A percentile compares a stretch with the other conserved stretches of the same genome.
Evolutionary conservation across 2,113 vertebrate species (phyloP).

Genomic region (Herpetotheres cachinnans): DNA sequence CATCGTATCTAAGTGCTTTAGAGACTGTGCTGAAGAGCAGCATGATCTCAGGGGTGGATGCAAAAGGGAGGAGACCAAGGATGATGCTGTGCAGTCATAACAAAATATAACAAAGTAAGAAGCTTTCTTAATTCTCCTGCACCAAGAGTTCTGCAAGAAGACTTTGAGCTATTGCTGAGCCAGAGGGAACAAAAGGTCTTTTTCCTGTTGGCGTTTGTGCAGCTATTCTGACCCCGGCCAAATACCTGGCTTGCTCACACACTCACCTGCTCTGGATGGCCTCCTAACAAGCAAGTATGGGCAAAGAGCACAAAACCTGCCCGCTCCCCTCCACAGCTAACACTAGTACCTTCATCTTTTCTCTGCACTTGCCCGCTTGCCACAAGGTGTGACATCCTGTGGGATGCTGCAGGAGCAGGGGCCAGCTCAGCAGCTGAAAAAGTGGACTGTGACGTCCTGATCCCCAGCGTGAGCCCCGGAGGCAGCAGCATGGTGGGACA

Average conservation of each 20-base stretch:
- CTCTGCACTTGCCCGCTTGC: not conserved
- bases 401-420: not conserved
- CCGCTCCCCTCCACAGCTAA: fast-evolving
- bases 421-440: not conserved
- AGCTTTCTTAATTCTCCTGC: not conserved
- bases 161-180: not conserved
- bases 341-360: not conserved
- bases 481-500: not conserved
- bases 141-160: not conserved
- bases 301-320: not conserved
- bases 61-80: not conserved
- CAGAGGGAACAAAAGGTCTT: not conserved
- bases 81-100: too few relatives aligned
- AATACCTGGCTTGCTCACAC: not conserved
- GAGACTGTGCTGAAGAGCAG: not conserved
- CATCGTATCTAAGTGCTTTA: not conserved
- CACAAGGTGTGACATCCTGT: not conserved
- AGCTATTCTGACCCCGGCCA: not conserved
- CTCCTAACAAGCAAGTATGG: fast-evolving
- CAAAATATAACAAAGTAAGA: not conserved
- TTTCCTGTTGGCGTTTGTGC: not conserved
- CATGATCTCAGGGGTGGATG: not conserved
- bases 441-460: not conserved
- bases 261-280: not conserved
- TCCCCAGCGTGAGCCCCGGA: fast-evolving